Conservation (phyloP, 30 jellyfish, hydroid and myxozoan species). For the Turritopsis rubra region DNA sequence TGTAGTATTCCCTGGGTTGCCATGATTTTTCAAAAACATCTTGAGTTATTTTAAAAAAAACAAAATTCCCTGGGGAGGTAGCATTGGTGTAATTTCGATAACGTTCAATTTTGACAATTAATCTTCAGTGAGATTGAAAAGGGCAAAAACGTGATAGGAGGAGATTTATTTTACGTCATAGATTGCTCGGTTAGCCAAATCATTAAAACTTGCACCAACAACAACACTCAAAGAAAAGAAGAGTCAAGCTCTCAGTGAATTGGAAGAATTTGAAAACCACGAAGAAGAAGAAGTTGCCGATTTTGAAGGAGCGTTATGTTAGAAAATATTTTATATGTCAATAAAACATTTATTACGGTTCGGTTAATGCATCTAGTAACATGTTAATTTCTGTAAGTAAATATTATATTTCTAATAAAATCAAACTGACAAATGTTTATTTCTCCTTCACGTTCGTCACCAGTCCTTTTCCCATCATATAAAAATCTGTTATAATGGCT, state of each 20-base stretch:
- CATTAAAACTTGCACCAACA: neutral
- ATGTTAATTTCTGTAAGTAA: neutral
- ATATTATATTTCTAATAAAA: neutral
- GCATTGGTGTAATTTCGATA: too few relatives aligned
- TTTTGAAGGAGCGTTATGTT: neutral
- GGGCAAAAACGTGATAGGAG: too few relatives aligned
- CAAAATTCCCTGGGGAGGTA: too few relatives aligned
- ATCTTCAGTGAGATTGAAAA: too few relatives aligned
- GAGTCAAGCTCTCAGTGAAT: neutral
- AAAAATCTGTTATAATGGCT: constrained; percentile 67
- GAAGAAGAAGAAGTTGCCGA: neutral
- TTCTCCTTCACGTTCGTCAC: constrained; percentile 39
- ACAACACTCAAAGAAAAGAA: neutral
- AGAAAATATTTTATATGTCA: too few relatives aligned
- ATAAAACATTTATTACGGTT: neutral
- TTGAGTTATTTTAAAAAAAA: too few relatives aligned
- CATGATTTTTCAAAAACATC: too few relatives aligned
- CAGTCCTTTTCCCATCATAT: constrained; percentile 66
- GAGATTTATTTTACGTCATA: neutral
- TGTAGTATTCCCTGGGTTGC: too few relatives aligned
- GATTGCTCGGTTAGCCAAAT: constrained; percentile 12
- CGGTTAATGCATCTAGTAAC: neutral
- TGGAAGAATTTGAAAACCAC: neutral
- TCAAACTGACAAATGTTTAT: neutral
- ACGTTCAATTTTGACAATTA: too few relatives aligned